These are phyloP conservation scores for Lobophora halterata DNA, from an alignment of 2,888 invertebrate species.

Conservation along the genomic window DNA sequence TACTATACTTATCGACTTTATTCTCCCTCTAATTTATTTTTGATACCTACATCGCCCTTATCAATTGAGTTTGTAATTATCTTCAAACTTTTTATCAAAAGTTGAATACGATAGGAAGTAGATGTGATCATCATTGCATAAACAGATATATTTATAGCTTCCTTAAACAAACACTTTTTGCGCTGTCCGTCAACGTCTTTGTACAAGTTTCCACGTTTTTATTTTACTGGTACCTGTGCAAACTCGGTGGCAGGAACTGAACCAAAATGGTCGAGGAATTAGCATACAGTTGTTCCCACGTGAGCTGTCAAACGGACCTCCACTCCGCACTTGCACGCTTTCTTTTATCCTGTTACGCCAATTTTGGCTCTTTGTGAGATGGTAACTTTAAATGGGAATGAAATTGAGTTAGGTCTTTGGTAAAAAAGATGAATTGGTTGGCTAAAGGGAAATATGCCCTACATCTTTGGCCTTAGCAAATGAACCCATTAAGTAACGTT, in stretches of 20 bases:
- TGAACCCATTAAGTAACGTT: too few relatives aligned
- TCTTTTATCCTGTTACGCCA: constrained; percentile 37
- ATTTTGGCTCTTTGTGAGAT: constrained; percentile 23
- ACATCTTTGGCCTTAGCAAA: too few relatives aligned
- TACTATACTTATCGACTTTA: too few relatives aligned
- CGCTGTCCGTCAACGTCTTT: constrained; percentile 23
- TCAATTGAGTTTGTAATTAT: too few relatives aligned
- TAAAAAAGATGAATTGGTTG: constrained; percentile 1
- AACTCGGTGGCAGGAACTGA: constrained; percentile 47
- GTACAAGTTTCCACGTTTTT: constrained; percentile 27
- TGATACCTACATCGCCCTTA: too few relatives aligned
- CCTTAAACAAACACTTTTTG: constrained; percentile 19
- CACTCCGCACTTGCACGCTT: constrained; percentile 39
- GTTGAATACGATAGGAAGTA: too few relatives aligned
- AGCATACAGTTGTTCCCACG: constrained; percentile 62
- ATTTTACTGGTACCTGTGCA: constrained; percentile 21
- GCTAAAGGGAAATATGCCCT: too few relatives aligned
- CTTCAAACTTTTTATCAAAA: too few relatives aligned
- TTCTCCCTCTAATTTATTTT: too few relatives aligned
- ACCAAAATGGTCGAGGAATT: constrained; percentile 54
- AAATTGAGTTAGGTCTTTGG: constrained; percentile 12
- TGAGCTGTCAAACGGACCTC: constrained; percentile 51
- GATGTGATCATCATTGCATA: constrained; percentile 25
- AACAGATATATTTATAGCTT: constrained; percentile 24
- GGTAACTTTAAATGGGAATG: constrained; percentile 8